Percentiles rank a stretch among this genome's conserved stretches.
Conservation (phyloP, 1,140 invertebrate species). For the Temnothorax curvispinosus region DNA sequence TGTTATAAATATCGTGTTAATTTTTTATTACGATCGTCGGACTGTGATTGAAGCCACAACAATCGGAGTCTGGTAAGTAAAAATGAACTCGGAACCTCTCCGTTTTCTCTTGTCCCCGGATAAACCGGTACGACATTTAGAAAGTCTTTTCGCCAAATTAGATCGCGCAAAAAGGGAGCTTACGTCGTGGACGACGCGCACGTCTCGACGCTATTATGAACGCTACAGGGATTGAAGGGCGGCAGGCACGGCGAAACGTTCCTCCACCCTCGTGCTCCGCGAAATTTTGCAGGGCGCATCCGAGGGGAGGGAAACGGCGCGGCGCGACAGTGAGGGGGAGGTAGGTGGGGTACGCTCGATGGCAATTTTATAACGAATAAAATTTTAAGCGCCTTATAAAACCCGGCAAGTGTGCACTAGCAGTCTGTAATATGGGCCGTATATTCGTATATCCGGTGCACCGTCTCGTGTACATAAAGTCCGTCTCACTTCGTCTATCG, state of each 20-base stretch:
- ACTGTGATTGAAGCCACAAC: background rate
- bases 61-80: slow-evolving; percentile 7
- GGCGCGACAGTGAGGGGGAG: background rate
- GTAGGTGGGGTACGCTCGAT: slow-evolving; percentile 47
- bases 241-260: background rate
- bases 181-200: background rate
- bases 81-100: background rate
- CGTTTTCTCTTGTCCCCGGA: background rate
- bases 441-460: slow-evolving; percentile 74
- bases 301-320: slow-evolving; percentile 8
- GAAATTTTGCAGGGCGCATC: slow-evolving; percentile 58
- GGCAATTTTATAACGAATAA: slow-evolving; percentile 81
- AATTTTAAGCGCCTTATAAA: slow-evolving; percentile 82
- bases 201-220: background rate
- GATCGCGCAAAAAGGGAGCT: slow-evolving; percentile 4
- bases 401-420: slow-evolving; percentile 79
- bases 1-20: background rate
- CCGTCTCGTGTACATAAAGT: slow-evolving; percentile 74
- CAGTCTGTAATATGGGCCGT: slow-evolving; percentile 80
- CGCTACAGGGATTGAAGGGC: slow-evolving; percentile 20
- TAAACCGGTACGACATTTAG: background rate
- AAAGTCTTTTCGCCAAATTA: slow-evolving; percentile 22
- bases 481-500: slow-evolving; percentile 47
- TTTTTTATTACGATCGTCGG: background rate
- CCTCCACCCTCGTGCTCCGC: background rate